Conservation (phyloP, 2,888 invertebrate species). For the Ennomos quercinarius region DNA sequence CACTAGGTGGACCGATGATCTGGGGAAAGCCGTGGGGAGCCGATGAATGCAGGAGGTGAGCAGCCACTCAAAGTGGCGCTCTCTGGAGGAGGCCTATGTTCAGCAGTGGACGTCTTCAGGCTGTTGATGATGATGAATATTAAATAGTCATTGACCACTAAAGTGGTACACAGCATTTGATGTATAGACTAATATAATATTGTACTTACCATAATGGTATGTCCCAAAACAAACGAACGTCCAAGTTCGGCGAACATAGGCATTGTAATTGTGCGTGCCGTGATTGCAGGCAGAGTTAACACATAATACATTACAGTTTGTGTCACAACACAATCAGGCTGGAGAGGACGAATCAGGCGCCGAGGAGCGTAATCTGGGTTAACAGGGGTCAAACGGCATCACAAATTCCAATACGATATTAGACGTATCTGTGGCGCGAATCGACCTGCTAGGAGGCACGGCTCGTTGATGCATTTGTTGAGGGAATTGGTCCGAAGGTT, state of each 20-base stretch:
- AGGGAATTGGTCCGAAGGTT: constrained; percentile 31
- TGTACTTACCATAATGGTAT: too few species aligned
- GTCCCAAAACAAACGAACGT: constrained; percentile 50
- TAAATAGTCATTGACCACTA: too few species aligned
- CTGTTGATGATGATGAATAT: too few species aligned
- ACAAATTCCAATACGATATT: constrained; percentile 89
- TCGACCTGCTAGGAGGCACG: constrained; percentile 75
- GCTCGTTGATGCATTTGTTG: constrained; percentile 42
- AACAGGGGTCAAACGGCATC: constrained; percentile 90
- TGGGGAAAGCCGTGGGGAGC: too few species aligned
- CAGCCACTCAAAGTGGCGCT: too few species aligned
- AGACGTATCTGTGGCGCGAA: constrained; percentile 85
- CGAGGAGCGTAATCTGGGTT: constrained; percentile 89
- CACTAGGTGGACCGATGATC: too few species aligned
- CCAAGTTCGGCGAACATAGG: constrained; percentile 76
- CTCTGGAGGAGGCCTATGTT: too few species aligned
- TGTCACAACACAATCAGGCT: constrained; percentile 85
- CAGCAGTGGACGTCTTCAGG: too few species aligned
- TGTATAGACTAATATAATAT: too few species aligned
- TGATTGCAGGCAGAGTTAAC: constrained; percentile 85
- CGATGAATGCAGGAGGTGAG: too few species aligned
- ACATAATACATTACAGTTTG: constrained; percentile 86
- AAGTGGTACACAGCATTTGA: too few species aligned
- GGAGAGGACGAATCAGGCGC: constrained; percentile 85
- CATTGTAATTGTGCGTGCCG: constrained; percentile 82